These are phyloP conservation scores for Aptenodytes forsteri DNA, from an alignment of 2,113 vertebrate genomes.

Conservation along the genomic window DNA sequence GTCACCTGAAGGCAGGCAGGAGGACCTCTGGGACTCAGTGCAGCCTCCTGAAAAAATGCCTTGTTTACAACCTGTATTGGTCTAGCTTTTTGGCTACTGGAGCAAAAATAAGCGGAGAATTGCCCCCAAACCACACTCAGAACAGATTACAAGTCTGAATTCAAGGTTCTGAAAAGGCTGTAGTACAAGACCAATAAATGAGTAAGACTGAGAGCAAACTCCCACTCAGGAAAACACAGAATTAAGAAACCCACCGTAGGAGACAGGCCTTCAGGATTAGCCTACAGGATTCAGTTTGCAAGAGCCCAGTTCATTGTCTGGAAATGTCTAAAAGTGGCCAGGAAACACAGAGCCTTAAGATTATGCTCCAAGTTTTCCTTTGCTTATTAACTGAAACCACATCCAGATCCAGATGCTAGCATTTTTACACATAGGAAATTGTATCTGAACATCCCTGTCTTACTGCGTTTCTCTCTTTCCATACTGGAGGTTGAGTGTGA, in stretches of 20 bases:
- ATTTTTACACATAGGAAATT: neutral
- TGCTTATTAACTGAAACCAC: neutral
- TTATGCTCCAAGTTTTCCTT: neutral
- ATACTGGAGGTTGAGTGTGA: neutral
- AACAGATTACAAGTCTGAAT: neutral
- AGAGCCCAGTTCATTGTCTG: neutral
- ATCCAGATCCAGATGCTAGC: neutral
- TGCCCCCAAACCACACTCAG: neutral
- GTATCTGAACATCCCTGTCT: neutral
- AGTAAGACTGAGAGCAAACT: neutral
- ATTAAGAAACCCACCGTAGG: rapidly evolving
- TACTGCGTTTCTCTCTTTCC: neutral
- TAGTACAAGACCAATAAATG: neutral
- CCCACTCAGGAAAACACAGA: neutral
- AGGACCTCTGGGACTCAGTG: neutral
- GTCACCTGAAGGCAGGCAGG: neutral
- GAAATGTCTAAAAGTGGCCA: neutral
- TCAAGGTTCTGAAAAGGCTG: neutral
- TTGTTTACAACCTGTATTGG: neutral
- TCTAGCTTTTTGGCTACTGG: neutral
- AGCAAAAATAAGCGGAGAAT: neutral
- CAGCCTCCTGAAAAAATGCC: neutral
- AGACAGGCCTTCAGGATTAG: neutral
- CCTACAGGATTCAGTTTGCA: neutral
- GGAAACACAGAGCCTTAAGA: neutral